A percentile compares a stretch with the other conserved stretches of the same genome.
Conservation (phyloP, 2,113 vertebrate species). For the Felis chaus region DNA sequence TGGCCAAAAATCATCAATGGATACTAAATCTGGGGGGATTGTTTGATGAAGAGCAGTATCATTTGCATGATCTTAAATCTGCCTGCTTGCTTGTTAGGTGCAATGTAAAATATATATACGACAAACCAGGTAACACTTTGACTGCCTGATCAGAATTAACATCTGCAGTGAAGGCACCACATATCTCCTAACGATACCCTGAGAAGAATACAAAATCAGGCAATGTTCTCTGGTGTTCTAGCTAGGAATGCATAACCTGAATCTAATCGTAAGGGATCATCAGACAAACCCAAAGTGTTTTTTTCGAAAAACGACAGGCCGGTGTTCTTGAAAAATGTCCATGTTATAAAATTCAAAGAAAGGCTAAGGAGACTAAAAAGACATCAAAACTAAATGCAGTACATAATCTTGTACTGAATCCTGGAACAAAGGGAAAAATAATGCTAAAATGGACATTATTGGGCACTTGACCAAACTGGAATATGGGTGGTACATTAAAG, state of each 20-base stretch:
- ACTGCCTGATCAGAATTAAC: background rate
- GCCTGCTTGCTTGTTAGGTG: background rate
- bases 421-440: background rate
- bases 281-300: background rate
- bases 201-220: background rate
- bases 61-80: background rate
- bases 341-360: conserved; percentile 1
- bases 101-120: background rate
- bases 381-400: background rate
- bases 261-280: background rate
- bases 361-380: background rate
- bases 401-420: background rate
- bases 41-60: background rate
- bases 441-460: background rate
- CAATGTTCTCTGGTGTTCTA: background rate
- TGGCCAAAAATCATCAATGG: background rate
- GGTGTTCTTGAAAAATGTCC: conserved; percentile 15
- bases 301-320: background rate
- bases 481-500: background rate
- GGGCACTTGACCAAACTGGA: background rate
- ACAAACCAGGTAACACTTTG: background rate
- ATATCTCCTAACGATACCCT: background rate
- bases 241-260: background rate
- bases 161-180: background rate
- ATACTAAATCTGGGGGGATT: background rate